Base-by-base conservation (phyloP, 2,888 invertebrate species). In the Bugula neritina region DNA sequence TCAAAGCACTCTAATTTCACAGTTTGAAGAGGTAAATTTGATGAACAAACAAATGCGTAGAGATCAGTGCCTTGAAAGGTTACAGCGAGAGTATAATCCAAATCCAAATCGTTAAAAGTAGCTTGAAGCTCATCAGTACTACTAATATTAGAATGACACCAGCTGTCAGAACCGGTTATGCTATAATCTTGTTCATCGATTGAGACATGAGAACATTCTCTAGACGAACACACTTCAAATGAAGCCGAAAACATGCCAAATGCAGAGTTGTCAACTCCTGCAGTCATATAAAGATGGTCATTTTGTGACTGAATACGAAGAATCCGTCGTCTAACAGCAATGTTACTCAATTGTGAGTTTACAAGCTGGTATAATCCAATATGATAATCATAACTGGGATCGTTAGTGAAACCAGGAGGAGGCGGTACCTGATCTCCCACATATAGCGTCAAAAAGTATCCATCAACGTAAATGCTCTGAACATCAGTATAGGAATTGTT, bases 281-380 rank as follows among this genome's bases (percentile, higher is more conserved):
- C 63, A 3, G 31, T 63, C 29, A 63, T 5, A 31, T 27, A 31
- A 13, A 63, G 63, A 27, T 63, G 13, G 10, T n/a, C 27, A n/a
- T 13, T 63, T 5, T 13, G 13, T 13, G 63, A 63, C 31, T 31
- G 3, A 25, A 63, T 63, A 17, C 5, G 10, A 31, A 31, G 31
- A 17, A 17, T 17, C 17, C 17, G 43, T 10, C 10, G 17, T 5
- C 17, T 43, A 10, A 5, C 43, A 43, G 5, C 43, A 43, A 43
- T 43, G 43, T 43, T 43, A 17, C 10, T 43, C 43, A 43, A 17
- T 10, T 43, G 5, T 17, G 43, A 43, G 17, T 31, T n/a, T 2
- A 63, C 31, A 63, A 63, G 63, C 27, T 63, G 25, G 34, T 63
- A 63, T 63, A 63, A 31, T 63, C 63, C 63, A 13, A 63, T 25